phyloP scores from a whole-genome alignment of 2,888 invertebrate genomes.

The Andrena dorsata region DNA sequence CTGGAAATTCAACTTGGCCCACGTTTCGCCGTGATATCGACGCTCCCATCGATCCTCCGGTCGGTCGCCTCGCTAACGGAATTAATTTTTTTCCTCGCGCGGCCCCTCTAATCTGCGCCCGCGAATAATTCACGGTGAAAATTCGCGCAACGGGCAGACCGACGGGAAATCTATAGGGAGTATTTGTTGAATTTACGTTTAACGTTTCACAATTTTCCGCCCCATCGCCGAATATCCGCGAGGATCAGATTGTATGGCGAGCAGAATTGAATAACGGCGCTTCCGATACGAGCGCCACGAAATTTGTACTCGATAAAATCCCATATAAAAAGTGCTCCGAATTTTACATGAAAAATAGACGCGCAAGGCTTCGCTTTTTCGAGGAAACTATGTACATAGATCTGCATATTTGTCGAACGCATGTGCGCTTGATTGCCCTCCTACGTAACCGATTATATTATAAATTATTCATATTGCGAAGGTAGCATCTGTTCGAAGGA shows the following conservation, averaged over 20 bases:
- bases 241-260: conserved; percentile 8
- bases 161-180: neutral
- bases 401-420: too few species aligned
- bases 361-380: too few species aligned
- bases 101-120: neutral
- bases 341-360: neutral
- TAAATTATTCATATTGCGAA: too few species aligned
- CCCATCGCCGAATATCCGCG: conserved; percentile 11
- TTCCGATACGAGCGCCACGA: conserved; percentile 7
- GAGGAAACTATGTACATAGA: too few species aligned
- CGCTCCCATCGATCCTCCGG: conserved; percentile 14
- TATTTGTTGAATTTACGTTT: conserved; percentile 8
- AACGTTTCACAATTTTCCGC: conserved; percentile 35
- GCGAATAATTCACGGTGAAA: conserved; percentile 14
- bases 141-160: neutral
- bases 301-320: conserved; percentile 21
- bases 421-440: too few species aligned
- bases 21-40: conserved; percentile 18
- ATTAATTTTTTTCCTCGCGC: conserved; percentile 11
- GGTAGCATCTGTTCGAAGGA: too few species aligned
- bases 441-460: too few species aligned
- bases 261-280: conserved; percentile 1
- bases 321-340: neutral
- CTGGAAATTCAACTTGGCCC: conserved; percentile 49
- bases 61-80: conserved; percentile 1